Base-by-base conservation (phyloP, 2,888 invertebrate species). In the Eristalinus aeneus region DNA sequence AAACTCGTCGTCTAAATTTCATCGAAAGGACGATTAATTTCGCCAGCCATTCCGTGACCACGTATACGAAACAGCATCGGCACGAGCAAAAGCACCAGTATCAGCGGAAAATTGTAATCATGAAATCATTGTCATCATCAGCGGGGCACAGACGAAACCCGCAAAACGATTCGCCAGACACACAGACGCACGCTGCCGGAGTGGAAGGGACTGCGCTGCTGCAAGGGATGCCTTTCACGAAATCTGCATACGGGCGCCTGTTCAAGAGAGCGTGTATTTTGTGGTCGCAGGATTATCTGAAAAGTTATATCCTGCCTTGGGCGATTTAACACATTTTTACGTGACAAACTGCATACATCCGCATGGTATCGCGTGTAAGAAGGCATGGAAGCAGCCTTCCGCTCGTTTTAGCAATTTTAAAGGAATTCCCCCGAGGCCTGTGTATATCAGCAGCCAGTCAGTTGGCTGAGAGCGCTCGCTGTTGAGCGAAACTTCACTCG, bases 351-450 rank as follows among this genome's bases (percentile, higher is more conserved):
- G 8, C 16, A 65, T 56, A 60, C 34, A 73, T 27, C 67, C 53
- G n/a, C 60, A 22, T 11, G 32, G 22, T 23, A 39, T 12, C 36
- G 31, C 39, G 36, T 22, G 60, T 53, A 54, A 75, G 61, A 76
- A 23, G 20, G 5, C 27, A 5, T 27, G n/a, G 36, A 16, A 39
- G 22, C 53, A 32, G 34, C 36, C 34, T 76, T 76, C 46, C 68
- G 34, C 68, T 61, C 53, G 68, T 67, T 67, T 75, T 60, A 58
- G 56, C 75, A 67, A 46, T 75, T 67, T 60, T 11, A 60, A 69
- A 27, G 23, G 27, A 67, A 16, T 46, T 16, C 16, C 46, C 46
- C 8, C 5, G 16, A 46, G 46, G 46, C 46, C 8, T 46, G 16
- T 16, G 46, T 46, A n/a, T 46, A 46, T 46, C 46, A 46, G 16